phyloP scores from a whole-genome alignment of 2,888 invertebrate genomes.

The Polyommatus icarus region DNA sequence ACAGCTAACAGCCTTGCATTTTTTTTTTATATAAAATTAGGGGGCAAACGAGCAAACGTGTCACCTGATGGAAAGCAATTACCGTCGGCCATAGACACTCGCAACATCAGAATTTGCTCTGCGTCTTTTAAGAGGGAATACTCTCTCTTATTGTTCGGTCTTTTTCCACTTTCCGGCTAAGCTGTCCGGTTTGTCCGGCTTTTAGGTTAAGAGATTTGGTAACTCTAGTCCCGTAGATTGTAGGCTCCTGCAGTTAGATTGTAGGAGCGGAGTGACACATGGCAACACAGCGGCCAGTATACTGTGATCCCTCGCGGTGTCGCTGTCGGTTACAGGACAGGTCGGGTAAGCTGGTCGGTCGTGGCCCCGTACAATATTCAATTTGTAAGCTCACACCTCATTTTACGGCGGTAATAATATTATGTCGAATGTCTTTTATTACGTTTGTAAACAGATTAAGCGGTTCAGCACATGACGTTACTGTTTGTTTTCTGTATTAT shows the following conservation, averaged over 20 bases:
- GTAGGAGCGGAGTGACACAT: not conserved
- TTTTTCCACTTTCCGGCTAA: not conserved
- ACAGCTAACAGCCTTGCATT: no score
- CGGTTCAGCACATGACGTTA: not conserved
- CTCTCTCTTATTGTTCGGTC: not conserved
- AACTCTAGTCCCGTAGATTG: not conserved
- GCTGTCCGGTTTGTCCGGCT: not conserved
- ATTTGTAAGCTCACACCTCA: constrained; percentile 12
- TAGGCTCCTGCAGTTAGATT: no score
- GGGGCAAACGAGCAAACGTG: no score
- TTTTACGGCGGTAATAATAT: not conserved
- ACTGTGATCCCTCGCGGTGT: not conserved
- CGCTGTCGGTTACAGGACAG: not conserved
- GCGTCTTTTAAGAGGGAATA: not conserved
- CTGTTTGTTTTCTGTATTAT: not conserved
- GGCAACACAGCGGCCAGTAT: not conserved
- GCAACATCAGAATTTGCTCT: no score
- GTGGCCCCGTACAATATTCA: not conserved
- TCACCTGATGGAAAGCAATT: no score
- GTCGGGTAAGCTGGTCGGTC: not conserved
- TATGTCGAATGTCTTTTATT: constrained; percentile 25
- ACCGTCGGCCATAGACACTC: no score
- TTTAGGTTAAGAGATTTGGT: not conserved
- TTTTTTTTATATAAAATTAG: not conserved
- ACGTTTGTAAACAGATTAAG: not conserved